A percentile compares a stretch with the other conserved stretches of the same genome.
Evolutionary conservation across 2,797 vertebrate genomes (phyloP).

Genomic region (Cynopterus sphinx): DNA sequence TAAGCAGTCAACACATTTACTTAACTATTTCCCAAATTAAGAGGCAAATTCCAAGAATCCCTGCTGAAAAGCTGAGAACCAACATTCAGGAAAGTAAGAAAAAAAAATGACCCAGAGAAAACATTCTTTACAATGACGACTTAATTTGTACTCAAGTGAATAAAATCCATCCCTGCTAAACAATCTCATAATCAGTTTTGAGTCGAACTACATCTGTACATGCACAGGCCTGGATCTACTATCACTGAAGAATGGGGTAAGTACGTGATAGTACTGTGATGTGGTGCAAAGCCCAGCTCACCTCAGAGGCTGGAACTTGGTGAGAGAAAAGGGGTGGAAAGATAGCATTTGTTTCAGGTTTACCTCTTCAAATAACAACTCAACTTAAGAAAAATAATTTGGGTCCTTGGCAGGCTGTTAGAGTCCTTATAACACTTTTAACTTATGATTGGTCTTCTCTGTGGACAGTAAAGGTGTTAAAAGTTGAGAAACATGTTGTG

Average conservation of each 20-base stretch:
- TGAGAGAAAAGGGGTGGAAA: neutral
- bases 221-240: neutral
- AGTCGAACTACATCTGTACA: neutral
- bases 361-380: neutral
- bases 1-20: neutral
- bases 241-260: neutral
- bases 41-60: constrained; percentile 34
- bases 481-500: neutral
- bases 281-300: neutral
- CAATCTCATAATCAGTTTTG: neutral
- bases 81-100: neutral
- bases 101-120: neutral
- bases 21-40: constrained; percentile 8
- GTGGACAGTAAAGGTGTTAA: neutral
- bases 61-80: neutral
- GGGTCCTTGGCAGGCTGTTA: neutral
- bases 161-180: neutral
- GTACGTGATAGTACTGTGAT: neutral
- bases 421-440: neutral
- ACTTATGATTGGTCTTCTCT: neutral
- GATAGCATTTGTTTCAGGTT: neutral
- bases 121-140: neutral
- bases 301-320: neutral
- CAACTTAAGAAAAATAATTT: neutral
- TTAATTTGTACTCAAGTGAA: neutral